These are phyloP conservation scores for Anas flavirostris DNA, from an alignment of 2,797 vertebrate species.

Conservation along the genomic window DNA sequence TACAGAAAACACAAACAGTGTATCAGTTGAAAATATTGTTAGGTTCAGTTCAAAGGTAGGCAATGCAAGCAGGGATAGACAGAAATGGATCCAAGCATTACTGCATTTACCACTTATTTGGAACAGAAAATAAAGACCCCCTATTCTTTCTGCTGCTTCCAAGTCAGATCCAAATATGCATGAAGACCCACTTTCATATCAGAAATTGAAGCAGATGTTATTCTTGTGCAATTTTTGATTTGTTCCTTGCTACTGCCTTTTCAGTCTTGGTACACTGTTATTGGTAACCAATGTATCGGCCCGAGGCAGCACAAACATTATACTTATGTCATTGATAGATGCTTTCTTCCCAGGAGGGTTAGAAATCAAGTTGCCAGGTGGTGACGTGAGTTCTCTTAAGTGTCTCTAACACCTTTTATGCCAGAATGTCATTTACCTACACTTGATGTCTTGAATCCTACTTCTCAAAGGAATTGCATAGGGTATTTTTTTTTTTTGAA, in stretches of 20 bases:
- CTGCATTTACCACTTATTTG: neutral
- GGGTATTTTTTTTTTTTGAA: neutral
- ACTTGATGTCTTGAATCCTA: neutral
- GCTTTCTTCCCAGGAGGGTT: neutral
- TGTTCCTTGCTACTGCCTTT: neutral
- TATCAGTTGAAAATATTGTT: neutral
- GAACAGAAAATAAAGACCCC: neutral
- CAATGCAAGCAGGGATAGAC: neutral
- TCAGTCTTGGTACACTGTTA: neutral
- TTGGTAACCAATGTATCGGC: neutral
- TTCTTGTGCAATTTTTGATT: neutral
- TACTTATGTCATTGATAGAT: neutral
- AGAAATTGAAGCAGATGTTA: neutral
- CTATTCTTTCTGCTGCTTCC: neutral
- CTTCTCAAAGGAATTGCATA: neutral
- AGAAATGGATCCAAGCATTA: neutral
- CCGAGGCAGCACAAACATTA: neutral
- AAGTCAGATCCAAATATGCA: neutral
- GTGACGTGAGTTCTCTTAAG: neutral
- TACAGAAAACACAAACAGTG: neutral
- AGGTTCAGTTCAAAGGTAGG: neutral
- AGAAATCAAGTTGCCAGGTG: neutral
- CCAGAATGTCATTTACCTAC: neutral
- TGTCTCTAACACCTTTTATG: neutral
- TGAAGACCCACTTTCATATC: neutral